Evolutionary conservation across 2,113 vertebrate genomes (phyloP), one percentile per base, ranked within the genome.

Genomic region (human): DNA sequence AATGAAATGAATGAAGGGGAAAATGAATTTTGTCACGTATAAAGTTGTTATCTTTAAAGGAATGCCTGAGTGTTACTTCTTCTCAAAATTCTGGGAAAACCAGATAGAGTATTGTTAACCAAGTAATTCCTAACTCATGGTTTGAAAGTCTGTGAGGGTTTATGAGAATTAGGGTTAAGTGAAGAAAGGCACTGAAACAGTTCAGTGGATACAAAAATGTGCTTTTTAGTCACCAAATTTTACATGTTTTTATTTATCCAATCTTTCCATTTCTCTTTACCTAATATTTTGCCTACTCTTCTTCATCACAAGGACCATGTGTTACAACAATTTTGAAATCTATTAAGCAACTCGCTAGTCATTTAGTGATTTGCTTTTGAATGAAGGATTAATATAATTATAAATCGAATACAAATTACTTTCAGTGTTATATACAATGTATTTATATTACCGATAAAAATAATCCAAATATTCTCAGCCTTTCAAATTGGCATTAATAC

Each of bases 11-110:
- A 93, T 92, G 23, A 61, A 90, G 27, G 48, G 61, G 48, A 93
- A 97, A 97, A 93, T 59, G 30, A 93, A 68, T 91, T 83, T 89
- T 83, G n/a, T 82, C 68, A 59, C 32, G 40, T 20, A 50, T 22
- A 72, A 76, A 66, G 17, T 88, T 95, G 76, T 93, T 97, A 97
- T 92, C 61, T 93, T 92, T 95, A 90, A 90, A 95, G 40, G 27
- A 97, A 95, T 93, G 57, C 35, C 30, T 68, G 66, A 57, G 3
- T 66, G 59, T n/a, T 96, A 97, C 90, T 92, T 38, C 12, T 78
- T 40, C 22, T 78, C 38, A 55, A 81, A 81, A 95, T 57, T 38
- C 70, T 55, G 32, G 27, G 40, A 78, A 35, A 92, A 81, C 40
- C 73, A 97, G 85, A 93, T 20, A 23, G 52, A 87, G 23, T 48